phyloP scores from a whole-genome alignment of 2,888 invertebrate genomes.

The Ophion costatus region DNA sequence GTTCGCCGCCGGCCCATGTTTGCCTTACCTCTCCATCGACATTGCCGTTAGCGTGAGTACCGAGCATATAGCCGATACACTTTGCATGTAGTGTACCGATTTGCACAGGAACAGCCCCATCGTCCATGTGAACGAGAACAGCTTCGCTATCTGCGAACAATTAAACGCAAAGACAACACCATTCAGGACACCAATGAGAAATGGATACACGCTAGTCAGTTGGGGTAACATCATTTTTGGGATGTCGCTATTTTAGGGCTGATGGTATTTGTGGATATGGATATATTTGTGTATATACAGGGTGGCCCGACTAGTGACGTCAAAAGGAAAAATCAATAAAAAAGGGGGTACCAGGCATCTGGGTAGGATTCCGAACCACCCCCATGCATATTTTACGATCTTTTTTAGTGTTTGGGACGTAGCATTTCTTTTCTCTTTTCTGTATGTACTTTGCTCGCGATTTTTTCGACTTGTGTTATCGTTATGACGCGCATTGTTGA shows the following conservation, averaged over 20 bases:
- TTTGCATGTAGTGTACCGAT: constrained; percentile 89
- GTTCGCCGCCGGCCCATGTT: constrained; percentile 7
- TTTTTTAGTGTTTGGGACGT: too few species aligned
- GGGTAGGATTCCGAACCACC: too few species aligned
- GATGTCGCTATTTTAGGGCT: neutral
- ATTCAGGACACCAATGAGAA: neutral
- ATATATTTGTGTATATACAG: neutral
- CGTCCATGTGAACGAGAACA: constrained; percentile 89
- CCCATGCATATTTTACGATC: too few species aligned
- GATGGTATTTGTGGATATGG: neutral
- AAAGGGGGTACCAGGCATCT: too few species aligned
- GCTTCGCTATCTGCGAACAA: constrained; percentile 86
- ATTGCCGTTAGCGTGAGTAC: constrained; percentile 90
- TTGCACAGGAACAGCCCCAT: constrained; percentile 89
- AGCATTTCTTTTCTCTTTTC: too few species aligned
- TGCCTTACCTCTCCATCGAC: constrained; percentile 88
- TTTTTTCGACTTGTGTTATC: too few species aligned
- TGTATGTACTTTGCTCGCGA: too few species aligned
- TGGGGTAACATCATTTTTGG: neutral
- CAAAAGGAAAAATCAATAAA: too few species aligned
- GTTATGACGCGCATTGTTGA: too few species aligned
- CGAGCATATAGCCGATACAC: constrained; percentile 89
- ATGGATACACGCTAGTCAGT: neutral
- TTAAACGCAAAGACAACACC: constrained; percentile 5
- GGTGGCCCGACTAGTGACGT: too few species aligned